Conservation (phyloP, 1,140 invertebrate species). For the Aethina tumida region DNA sequence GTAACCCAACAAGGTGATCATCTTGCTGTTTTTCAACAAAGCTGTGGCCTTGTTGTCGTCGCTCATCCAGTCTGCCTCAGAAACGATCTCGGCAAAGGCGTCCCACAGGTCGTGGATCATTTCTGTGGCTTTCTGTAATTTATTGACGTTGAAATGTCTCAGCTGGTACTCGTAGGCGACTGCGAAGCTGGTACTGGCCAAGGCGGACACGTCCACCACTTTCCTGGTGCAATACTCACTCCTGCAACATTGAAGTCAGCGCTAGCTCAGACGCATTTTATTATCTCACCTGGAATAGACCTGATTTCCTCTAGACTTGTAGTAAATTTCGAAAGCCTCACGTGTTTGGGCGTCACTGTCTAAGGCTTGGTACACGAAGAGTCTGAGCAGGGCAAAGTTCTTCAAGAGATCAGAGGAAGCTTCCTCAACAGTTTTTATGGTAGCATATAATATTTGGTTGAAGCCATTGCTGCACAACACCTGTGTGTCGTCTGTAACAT, state of each 20-base stretch:
- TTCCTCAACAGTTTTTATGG: conserved; percentile 24
- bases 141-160: conserved; percentile 23
- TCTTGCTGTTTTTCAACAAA: conserved; percentile 23
- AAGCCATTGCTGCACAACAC: conserved; percentile 10
- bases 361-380: conserved; percentile 25
- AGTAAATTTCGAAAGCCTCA: conserved; percentile 20
- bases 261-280: not conserved
- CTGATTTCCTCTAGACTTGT: conserved; percentile 10
- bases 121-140: conserved; percentile 44
- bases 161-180: conserved; percentile 27
- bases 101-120: conserved; percentile 65
- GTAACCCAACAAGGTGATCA: conserved; percentile 25
- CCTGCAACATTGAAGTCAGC: conserved; percentile 15
- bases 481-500: conserved; percentile 19
- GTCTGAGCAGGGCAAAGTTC: conserved; percentile 25
- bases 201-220: conserved; percentile 21
- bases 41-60: conserved; percentile 25
- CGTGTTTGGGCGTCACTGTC: conserved; percentile 24
- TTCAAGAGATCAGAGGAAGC: conserved; percentile 22
- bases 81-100: conserved; percentile 60
- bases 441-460: conserved; percentile 17
- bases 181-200: conserved; percentile 24
- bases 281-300: conserved; percentile 14
- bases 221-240: conserved; percentile 29
- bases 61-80: conserved; percentile 71